Percentiles rank a stretch among this genome's conserved stretches.
These are phyloP conservation scores for Horisme vitalbata DNA, from an alignment of 2,888 invertebrate genomes.

Conservation along the genomic window DNA sequence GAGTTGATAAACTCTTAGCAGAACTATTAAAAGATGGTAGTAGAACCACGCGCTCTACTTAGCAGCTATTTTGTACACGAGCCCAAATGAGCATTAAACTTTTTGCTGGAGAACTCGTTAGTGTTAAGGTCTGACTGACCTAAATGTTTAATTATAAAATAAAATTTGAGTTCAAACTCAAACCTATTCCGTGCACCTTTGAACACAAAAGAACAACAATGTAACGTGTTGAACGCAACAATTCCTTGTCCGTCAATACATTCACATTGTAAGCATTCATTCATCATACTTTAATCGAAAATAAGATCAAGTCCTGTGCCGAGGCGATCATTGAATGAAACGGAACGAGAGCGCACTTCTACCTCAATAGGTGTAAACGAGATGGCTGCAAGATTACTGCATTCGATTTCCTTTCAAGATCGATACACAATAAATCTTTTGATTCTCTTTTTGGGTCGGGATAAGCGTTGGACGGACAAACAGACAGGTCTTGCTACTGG, in stretches of 20 bases:
- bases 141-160: not conserved
- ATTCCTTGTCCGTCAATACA: constrained; percentile 47
- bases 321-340: constrained; percentile 60
- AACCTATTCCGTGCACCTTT: not conserved
- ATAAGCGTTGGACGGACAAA: constrained; percentile 52
- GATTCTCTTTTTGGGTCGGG: constrained; percentile 55
- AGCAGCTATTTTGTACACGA: constrained; percentile 8
- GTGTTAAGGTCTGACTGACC: not conserved
- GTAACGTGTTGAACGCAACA: constrained; percentile 48
- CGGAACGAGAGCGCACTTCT: constrained; percentile 40
- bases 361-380: constrained; percentile 32
- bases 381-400: constrained; percentile 48
- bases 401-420: constrained; percentile 68
- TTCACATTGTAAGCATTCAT: constrained; percentile 57
- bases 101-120: not conserved
- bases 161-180: too few species aligned
- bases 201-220: constrained; percentile 25
- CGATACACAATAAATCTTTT: constrained; percentile 72
- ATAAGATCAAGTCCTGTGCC: constrained; percentile 59
- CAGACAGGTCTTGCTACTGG: constrained; percentile 68
- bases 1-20: not conserved
- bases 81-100: constrained; percentile 1
- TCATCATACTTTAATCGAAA: constrained; percentile 68
- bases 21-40: not conserved
- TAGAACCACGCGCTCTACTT: constrained; percentile 2